Evolutionary conservation across 2,888 invertebrate species (phyloP).

Genomic region (Scaptomyza cyrtandrae): DNA sequence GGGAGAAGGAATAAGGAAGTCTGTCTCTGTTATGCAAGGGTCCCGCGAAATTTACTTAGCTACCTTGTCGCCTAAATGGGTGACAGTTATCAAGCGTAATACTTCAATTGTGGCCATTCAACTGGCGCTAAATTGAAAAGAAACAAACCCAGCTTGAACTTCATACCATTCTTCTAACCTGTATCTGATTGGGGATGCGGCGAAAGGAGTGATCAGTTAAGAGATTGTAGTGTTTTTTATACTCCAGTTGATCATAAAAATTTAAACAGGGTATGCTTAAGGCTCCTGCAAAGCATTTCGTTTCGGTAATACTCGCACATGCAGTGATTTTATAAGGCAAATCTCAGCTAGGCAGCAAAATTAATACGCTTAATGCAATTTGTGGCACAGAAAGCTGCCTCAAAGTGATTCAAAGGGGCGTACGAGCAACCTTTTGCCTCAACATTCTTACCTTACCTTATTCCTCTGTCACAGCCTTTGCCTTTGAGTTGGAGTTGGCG

Average conservation of each 20-base stretch:
- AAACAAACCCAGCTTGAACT: too few relatives aligned
- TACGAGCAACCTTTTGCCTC: neutral
- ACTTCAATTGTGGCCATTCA: conserved; percentile 63
- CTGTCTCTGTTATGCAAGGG: neutral
- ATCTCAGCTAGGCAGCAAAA: conserved; percentile 46
- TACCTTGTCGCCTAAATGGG: conserved; percentile 49
- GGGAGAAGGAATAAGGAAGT: neutral
- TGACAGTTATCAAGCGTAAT: conserved; percentile 69
- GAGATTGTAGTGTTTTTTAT: neutral
- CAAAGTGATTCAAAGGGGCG: conserved; percentile 47
- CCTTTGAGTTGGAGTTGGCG: neutral
- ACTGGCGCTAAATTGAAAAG: conserved; percentile 56
- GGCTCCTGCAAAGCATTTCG: neutral
- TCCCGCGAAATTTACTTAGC: conserved; percentile 36
- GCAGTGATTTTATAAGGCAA: conserved; percentile 24
- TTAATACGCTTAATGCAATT: conserved; percentile 73
- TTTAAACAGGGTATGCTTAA: neutral
- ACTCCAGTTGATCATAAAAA: neutral
- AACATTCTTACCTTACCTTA: conserved; percentile 17
- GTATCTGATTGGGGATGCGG: too few relatives aligned
- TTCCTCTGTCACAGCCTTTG: neutral
- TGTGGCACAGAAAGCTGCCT: conserved; percentile 55
- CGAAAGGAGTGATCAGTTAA: neutral
- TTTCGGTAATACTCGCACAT: conserved; percentile 2
- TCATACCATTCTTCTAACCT: too few relatives aligned